Evolutionary conservation across 2,888 invertebrate genomes (phyloP).

Genomic region (Spodoptera picta): DNA sequence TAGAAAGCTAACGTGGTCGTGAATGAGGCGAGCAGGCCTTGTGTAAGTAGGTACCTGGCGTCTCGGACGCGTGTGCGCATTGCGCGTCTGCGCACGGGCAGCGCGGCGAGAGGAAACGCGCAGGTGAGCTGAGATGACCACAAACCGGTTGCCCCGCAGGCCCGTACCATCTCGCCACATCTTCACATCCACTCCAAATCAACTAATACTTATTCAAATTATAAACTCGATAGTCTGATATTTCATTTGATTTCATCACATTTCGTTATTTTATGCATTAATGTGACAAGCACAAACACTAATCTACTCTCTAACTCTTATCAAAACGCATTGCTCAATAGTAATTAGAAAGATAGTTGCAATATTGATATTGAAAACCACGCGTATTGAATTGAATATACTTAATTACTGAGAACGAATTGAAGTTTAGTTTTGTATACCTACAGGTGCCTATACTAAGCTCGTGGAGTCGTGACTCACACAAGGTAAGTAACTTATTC

Average conservation of each 20-base stretch:
- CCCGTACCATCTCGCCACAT: constrained; percentile 61
- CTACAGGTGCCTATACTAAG: too few relatives aligned
- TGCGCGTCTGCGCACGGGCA: constrained; percentile 19
- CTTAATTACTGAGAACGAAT: not conserved
- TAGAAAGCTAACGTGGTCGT: constrained; percentile 79
- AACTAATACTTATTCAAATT: constrained; percentile 57
- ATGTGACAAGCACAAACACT: not conserved
- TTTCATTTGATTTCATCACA: constrained; percentile 49
- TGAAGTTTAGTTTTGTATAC: too few relatives aligned
- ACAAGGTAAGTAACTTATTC: too few relatives aligned
- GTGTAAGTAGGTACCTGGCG: constrained; percentile 51
- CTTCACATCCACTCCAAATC: constrained; percentile 56
- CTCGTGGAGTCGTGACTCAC: too few relatives aligned
- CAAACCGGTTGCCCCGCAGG: constrained; percentile 78
- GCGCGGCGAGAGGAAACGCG: constrained; percentile 55
- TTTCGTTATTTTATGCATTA: constrained; percentile 15
- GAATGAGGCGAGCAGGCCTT: constrained; percentile 74
- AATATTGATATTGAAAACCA: constrained; percentile 8
- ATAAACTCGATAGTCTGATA: constrained; percentile 29
- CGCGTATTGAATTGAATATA: constrained; percentile 1
- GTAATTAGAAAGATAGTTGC: constrained; percentile 12
- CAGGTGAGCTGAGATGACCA: constrained; percentile 75
- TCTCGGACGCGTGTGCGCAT: constrained; percentile 34
- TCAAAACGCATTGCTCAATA: constrained; percentile 19
- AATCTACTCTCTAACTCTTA: constrained; percentile 2